phyloP scores from a whole-genome alignment of 2,797 vertebrate species.

The Tamandua tetradactyla region DNA sequence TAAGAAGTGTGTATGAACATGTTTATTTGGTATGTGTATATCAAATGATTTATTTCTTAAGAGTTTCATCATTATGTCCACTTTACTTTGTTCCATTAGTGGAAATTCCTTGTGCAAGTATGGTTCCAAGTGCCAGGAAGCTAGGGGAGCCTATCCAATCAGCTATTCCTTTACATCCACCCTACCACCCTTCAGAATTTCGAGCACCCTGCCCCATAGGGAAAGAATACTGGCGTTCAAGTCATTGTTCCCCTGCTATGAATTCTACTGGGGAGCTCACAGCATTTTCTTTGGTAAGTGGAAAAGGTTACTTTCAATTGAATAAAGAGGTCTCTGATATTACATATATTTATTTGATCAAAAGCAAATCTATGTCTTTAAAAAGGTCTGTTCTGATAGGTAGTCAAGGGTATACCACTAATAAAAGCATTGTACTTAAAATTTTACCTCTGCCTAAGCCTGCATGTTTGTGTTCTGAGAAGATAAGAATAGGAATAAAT shows the following conservation, averaged over 20 bases:
- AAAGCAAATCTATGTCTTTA: not conserved
- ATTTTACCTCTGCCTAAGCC: not conserved
- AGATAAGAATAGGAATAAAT: not conserved
- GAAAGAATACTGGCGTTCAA: constrained; percentile 63
- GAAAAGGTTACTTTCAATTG: constrained; percentile 37
- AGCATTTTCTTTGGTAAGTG: constrained; percentile 76
- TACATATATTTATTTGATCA: too few species aligned
- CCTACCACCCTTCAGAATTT: constrained; percentile 86
- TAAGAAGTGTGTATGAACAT: not conserved
- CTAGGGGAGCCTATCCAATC: constrained; percentile 85
- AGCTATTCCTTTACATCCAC: constrained; percentile 90
- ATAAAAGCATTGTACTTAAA: not conserved
- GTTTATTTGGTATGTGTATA: not conserved
- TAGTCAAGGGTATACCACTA: not conserved
- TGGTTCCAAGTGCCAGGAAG: constrained; percentile 78
- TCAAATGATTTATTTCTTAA: not conserved
- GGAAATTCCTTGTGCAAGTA: constrained; percentile 46
- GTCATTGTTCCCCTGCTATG: constrained; percentile 46
- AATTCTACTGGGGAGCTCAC: not conserved
- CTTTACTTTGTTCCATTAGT: constrained; percentile 38
- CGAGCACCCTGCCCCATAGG: constrained; percentile 61
- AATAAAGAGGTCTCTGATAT: not conserved
- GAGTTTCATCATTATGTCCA: constrained; percentile 68
- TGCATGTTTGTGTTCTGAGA: not conserved
- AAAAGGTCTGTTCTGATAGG: not conserved